Conservation (phyloP, 2,888 invertebrate species). For the Stenoptilia bipunctidactyla region DNA sequence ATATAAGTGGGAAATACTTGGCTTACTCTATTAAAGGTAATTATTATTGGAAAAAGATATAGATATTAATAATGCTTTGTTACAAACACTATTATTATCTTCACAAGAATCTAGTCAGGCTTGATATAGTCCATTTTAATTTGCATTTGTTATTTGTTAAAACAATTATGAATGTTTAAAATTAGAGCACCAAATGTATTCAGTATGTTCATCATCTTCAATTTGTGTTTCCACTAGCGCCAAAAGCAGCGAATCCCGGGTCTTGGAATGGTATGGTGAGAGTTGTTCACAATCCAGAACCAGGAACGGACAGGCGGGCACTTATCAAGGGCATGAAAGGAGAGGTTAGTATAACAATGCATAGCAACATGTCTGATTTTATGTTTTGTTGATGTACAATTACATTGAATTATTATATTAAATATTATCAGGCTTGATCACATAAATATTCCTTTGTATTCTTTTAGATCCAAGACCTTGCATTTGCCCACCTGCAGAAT, state of each 20-base stretch:
- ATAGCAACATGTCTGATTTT: too few species aligned
- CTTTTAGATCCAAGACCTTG: slow-evolving; percentile 85
- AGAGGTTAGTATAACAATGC: too few species aligned
- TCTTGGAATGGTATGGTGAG: slow-evolving; percentile 81
- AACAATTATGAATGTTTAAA: too few species aligned
- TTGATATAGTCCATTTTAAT: neutral
- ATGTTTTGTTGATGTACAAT: too few species aligned
- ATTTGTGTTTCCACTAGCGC: too few species aligned
- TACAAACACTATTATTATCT: slow-evolving; percentile 2
- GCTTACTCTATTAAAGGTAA: slow-evolving; percentile 93
- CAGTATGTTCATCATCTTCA: too few species aligned
- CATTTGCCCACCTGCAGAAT: slow-evolving; percentile 87
- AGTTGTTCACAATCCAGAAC: slow-evolving; percentile 78
- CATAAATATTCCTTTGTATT: slow-evolving; percentile 5
- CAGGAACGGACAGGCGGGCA: slow-evolving; percentile 78
- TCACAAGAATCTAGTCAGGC: too few species aligned
- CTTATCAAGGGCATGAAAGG: slow-evolving; percentile 91
- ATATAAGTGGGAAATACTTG: slow-evolving; percentile 85
- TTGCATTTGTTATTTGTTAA: neutral
- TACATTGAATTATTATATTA: neutral
- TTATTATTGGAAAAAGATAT: slow-evolving; percentile 2
- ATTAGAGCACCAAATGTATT: too few species aligned
- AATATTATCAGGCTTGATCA: too few species aligned
- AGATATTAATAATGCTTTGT: slow-evolving; percentile 3
- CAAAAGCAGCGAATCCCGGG: slow-evolving; percentile 48